phyloP scores from a whole-genome alignment of 2,797 vertebrate species.

The Carcharodon carcharias region DNA sequence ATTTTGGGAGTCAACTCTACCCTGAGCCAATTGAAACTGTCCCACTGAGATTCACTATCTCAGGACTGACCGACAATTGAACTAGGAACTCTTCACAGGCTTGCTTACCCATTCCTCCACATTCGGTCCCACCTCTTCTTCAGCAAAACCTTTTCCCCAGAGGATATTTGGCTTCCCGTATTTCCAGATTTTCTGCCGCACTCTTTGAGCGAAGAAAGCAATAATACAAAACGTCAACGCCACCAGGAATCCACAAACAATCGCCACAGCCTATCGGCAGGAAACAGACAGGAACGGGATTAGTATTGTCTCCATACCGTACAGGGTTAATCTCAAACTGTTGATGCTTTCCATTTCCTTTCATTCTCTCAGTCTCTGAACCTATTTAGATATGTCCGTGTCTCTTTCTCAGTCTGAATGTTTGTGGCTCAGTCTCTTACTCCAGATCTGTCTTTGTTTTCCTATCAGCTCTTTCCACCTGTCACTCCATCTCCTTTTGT shows the following conservation, averaged over 20 bases:
- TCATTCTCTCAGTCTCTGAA: not conserved
- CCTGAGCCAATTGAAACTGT: not conserved
- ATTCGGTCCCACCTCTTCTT: slow-evolving; percentile 57
- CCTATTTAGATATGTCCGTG: not conserved
- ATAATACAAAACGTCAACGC: slow-evolving; percentile 64
- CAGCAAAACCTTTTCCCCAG: slow-evolving; percentile 58
- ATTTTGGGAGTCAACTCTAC: not conserved
- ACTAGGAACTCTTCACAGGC: not conserved
- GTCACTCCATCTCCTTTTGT: not conserved
- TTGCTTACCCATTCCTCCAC: slow-evolving; percentile 73
- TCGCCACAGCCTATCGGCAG: slow-evolving; percentile 61
- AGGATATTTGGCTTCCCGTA: slow-evolving; percentile 70
- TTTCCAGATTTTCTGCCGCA: slow-evolving; percentile 74
- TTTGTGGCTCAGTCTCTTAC: not conserved
- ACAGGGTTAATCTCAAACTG: no score
- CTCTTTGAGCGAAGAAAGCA: slow-evolving; percentile 73
- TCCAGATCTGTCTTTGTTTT: not conserved
- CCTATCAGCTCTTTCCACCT: not conserved
- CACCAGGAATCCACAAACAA: slow-evolving; percentile 71
- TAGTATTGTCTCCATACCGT: not conserved
- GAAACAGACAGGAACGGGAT: not conserved
- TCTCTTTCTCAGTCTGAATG: not conserved
- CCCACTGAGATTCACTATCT: not conserved
- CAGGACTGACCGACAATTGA: not conserved
- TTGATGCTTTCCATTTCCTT: not conserved